These are phyloP conservation scores for Tetrax tetrax DNA, from an alignment of 2,113 vertebrate genomes.

Conservation along the genomic window DNA sequence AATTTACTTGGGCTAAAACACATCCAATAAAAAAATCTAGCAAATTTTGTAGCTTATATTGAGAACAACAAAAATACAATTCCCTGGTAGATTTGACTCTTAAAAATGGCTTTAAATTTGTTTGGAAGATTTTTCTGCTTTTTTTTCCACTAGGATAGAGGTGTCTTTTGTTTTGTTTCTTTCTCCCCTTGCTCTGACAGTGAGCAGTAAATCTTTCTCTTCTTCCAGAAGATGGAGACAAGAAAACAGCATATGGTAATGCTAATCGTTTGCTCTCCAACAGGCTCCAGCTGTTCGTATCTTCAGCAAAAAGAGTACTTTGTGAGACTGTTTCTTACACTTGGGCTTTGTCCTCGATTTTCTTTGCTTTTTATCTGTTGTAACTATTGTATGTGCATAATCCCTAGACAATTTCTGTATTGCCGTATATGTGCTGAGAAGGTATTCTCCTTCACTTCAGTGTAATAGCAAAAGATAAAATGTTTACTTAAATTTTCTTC, in stretches of 20 bases:
- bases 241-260: not conserved
- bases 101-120: not conserved
- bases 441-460: not conserved
- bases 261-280: not conserved
- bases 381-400: not conserved
- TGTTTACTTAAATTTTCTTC: not conserved
- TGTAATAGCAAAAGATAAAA: not conserved
- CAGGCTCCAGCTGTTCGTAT: not conserved
- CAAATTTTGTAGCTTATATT: not conserved
- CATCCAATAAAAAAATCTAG: not conserved
- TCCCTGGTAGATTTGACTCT: not conserved
- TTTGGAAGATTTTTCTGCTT: not conserved
- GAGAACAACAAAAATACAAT: not conserved
- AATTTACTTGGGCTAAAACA: not conserved
- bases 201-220: not conserved
- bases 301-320: not conserved
- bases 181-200: not conserved
- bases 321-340: not conserved
- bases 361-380: not conserved
- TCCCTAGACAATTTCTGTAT: not conserved
- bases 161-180: not conserved
- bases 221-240: constrained; percentile 63
- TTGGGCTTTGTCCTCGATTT: not conserved
- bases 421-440: not conserved
- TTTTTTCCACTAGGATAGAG: not conserved